Base-by-base conservation (phyloP, 1,140 invertebrate genomes). In the Bombus pascuorum region DNA sequence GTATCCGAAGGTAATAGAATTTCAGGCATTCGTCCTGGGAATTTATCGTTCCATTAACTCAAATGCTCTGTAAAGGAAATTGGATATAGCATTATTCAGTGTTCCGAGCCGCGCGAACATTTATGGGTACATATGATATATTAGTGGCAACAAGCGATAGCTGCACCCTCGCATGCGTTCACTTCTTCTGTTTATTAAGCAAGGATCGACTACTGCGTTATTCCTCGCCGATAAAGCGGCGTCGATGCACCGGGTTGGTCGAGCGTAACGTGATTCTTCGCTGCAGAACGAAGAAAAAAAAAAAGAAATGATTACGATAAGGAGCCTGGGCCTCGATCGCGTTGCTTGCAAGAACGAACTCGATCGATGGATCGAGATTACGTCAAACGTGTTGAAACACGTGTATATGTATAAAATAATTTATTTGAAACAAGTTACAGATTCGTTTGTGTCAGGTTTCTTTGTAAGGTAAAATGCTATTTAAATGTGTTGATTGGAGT, bases 281-380 rank as follows among this genome's bases (percentile, higher is more conserved):
- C 37, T 42, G 22, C 53, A 81, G 68, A 78, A 89, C 80, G 82
- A 83, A 82, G 78, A 82, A 74, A 76, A 82, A 82, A 82, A 74
- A 82, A 59, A 22, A 44, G 71, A 32, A 32, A 32, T 39, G 83
- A 74, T 68, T 59, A 25, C 77, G 70, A 81, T 85, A 73, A 80
- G 57, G n/a, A 75, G 10, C 3, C 39, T 66, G 57, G 71, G 68
- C 39, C 18, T 28, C 32, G 44, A 34, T 39, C 37, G 44, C 37
- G 34, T n/a, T 25, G n/a, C 44, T 57, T 25, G 44, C 53, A 28
- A 18, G n/a, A 44, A 32, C 2, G n/a, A 42, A 59, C 18, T 72
- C 22, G 44, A 70, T 22, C 25, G 15, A n/a, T 22, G 18, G n/a
- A 47, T n/a, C 1, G 39, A 25, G 6, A 18, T 39, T 77, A 15